A percentile compares a stretch with the other conserved stretches of the same genome.
Evolutionary conservation across 2,113 vertebrate species (phyloP).

Genomic region (Parotia lawesii): DNA sequence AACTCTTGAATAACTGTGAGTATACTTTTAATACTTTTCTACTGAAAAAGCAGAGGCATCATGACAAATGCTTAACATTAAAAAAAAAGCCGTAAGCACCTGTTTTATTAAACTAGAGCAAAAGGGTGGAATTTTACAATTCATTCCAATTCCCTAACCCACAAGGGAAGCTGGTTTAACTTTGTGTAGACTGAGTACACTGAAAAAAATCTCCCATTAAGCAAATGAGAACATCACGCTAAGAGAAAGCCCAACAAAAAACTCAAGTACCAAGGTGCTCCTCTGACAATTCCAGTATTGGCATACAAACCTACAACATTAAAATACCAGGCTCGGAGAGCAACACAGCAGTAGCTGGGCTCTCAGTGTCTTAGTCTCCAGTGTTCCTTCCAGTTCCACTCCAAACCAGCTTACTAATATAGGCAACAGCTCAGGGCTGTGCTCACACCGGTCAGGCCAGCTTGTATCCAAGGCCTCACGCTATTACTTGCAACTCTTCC

Average conservation of each 20-base stretch:
- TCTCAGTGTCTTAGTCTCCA: neutral
- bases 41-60: neutral
- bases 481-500: neutral
- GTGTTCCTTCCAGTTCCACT: neutral
- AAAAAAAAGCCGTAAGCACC: neutral
- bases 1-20: neutral
- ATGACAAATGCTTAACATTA: neutral
- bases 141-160: neutral
- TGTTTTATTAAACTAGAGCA: neutral
- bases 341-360: neutral
- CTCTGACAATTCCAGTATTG: neutral
- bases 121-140: neutral
- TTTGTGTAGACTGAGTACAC: neutral
- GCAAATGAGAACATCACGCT: neutral
- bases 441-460: neutral
- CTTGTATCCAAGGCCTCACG: neutral
- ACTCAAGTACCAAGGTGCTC: neutral
- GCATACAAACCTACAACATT: rapidly evolving
- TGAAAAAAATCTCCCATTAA: neutral
- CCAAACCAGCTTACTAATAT: neutral
- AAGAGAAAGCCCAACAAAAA: neutral
- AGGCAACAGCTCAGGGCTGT: neutral
- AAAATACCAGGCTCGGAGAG: neutral
- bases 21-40: neutral
- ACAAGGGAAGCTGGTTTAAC: neutral